Evolutionary conservation across 2,113 vertebrate species (phyloP), one percentile per base, ranked within the genome.

Genomic region (Saccopteryx bilineata): DNA sequence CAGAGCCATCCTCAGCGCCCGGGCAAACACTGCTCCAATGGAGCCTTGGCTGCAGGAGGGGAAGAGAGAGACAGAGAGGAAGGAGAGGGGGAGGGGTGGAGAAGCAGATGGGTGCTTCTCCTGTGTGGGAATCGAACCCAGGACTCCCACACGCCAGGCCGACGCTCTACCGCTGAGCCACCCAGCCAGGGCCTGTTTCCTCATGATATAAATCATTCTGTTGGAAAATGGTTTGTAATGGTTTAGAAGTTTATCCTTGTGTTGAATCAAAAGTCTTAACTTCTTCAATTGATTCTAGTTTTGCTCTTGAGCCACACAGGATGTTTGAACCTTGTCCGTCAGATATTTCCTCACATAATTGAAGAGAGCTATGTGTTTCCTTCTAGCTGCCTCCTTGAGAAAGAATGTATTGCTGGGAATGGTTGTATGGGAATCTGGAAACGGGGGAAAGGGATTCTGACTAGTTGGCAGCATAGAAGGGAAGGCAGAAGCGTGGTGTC

Each of bases 221-320:
- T 87, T 93, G 75, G 54, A 46, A 66, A 89, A 71, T 31, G 52
- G 48, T 69, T 89, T 48, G 21, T 87, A 61, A 66, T 82, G 48
- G 19, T 63, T 86, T 69, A 33, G 60, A 83, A 93, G 26, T 87
- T 60, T 93, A 68, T 79, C 39, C 39, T 93, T 68, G 28, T 39
- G 56, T 79, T 90, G 48, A 85, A 72, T 74, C 69, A 66, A 46
- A 63, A 90, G 48, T 61, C 9, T 33, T 33, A 26, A 60, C n/a
- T 87, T 91, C 60, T 95, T 91, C 56, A 75, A 0, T 74, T 88
- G 65, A n/a, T 28, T 39, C 79, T 76, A 17, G 23, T 93, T 91
- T 91, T 96, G 33, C 60, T n/a, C 39, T 94, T 82, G 79, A 93
- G 72, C 28, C 52, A 86, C 50, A 71, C 4, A 63, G 33, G 10